Conservation (phyloP, 1,140 invertebrate species). For the Micrasema minimum region DNA sequence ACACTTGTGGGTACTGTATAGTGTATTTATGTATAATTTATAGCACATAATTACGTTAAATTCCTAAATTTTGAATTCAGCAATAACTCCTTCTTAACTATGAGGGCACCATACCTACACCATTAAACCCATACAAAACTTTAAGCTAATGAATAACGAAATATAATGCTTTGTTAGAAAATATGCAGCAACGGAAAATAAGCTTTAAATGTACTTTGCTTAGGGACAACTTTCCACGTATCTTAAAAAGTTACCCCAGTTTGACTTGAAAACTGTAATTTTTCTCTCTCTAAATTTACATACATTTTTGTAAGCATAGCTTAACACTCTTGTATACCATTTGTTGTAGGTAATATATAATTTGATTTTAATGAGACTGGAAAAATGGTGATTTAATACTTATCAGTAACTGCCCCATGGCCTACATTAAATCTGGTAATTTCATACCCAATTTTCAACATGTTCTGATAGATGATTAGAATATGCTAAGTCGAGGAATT, state of each 20-base stretch:
- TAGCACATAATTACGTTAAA: slow-evolving; percentile 6
- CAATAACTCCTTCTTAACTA: not conserved
- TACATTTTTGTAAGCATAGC: slow-evolving; percentile 3
- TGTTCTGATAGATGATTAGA: slow-evolving; percentile 24
- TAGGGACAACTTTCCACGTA: not conserved
- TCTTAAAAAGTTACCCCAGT: not conserved
- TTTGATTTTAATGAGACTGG: slow-evolving; percentile 21
- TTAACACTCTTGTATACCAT: slow-evolving; percentile 31
- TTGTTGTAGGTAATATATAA: slow-evolving; percentile 6
- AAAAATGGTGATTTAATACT: slow-evolving; percentile 20
- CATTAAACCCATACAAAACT: not conserved
- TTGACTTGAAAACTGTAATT: not conserved
- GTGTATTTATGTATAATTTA: not conserved
- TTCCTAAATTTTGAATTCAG: slow-evolving; percentile 4
- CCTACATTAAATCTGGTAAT: slow-evolving; percentile 14
- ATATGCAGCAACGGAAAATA: not conserved
- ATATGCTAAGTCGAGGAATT: slow-evolving; percentile 14
- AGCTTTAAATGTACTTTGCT: not conserved
- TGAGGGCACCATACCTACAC: not conserved
- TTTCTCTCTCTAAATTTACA: not conserved
- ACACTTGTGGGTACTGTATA: no score
- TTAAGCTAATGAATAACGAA: not conserved
- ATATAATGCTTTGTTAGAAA: no score
- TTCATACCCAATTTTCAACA: slow-evolving; percentile 18
- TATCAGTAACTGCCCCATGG: slow-evolving; percentile 4